These are phyloP conservation scores for Lycaena phlaeas DNA, from an alignment of 2,888 invertebrate species.

Conservation along the genomic window DNA sequence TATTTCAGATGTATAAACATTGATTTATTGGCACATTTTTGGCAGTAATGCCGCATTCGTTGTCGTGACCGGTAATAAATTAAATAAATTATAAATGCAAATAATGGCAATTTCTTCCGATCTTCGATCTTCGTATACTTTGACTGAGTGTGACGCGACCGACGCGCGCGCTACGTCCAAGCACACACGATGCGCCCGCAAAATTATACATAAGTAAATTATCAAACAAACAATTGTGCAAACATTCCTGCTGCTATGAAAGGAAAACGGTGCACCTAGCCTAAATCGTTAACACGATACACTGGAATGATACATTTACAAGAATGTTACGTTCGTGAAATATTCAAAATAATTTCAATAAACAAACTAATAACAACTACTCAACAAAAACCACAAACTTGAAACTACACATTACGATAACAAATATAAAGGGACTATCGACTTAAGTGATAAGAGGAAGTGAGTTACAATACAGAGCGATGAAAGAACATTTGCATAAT, in stretches of 20 bases:
- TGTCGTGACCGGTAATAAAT: constrained; percentile 37
- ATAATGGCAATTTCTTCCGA: constrained; percentile 65
- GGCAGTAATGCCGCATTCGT: constrained; percentile 40
- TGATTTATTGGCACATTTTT: constrained; percentile 44
- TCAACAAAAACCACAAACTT: constrained; percentile 19
- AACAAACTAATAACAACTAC: constrained; percentile 23
- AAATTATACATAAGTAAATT: constrained; percentile 42
- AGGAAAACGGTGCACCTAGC: constrained; percentile 57
- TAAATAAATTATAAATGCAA: constrained; percentile 65
- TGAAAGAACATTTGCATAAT: constrained; percentile 46
- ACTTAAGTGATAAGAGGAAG: constrained; percentile 26
- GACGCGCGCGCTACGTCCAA: constrained; percentile 9
- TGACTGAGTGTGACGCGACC: constrained; percentile 1
- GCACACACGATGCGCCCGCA: constrained; percentile 37
- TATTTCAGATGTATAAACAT: constrained; percentile 17
- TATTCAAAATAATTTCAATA: constrained; percentile 25
- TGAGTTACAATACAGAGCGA: constrained; percentile 27
- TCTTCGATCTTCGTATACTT: constrained; percentile 11
- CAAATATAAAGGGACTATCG: constrained; percentile 23
- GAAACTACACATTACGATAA: constrained; percentile 25
- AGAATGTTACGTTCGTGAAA: constrained; percentile 61
- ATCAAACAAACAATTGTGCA: constrained; percentile 51
- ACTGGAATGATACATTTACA: constrained; percentile 70
- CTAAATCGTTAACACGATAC: constrained; percentile 63
- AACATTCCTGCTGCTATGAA: constrained; percentile 30